A percentile compares a stretch with the other conserved stretches of the same genome.
Conservation (phyloP, 2,797 vertebrate species). For the Gobionotothen gibberifrons region DNA sequence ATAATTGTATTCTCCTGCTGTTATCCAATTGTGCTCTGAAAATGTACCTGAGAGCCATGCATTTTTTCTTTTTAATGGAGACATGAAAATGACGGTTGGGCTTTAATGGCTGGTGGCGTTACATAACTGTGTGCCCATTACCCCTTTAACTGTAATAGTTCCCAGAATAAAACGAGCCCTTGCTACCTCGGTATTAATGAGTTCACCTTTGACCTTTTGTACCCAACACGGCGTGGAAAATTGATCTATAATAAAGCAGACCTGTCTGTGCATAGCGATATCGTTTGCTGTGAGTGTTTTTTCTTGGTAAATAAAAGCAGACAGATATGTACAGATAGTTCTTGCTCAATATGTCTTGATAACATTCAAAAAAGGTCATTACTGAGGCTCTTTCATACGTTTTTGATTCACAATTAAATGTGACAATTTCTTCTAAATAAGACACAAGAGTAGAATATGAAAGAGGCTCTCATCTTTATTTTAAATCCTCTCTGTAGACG, state of each 20-base stretch:
- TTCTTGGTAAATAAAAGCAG: background rate
- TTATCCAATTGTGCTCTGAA: constrained; percentile 16
- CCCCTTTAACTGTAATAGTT: constrained; percentile 53
- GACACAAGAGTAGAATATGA: background rate
- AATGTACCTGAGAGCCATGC: background rate
- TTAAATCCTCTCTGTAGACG: background rate
- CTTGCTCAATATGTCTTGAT: constrained; percentile 11
- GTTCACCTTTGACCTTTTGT: constrained; percentile 46
- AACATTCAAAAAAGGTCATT: constrained; percentile 2
- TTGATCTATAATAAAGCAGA: constrained; percentile 18
- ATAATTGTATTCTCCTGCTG: constrained; percentile 25
- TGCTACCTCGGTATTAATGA: constrained; percentile 45
- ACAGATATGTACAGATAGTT: background rate
- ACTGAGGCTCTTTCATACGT: constrained; percentile 18
- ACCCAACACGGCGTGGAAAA: constrained; percentile 14
- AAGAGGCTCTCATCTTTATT: constrained; percentile 23
- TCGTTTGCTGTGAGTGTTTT: constrained; percentile 6
- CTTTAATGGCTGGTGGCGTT: constrained; percentile 58
- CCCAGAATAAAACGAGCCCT: constrained; percentile 59
- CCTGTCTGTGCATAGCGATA: background rate
- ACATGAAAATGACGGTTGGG: constrained; percentile 53
- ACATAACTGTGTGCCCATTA: constrained; percentile 60
- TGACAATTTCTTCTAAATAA: constrained; percentile 15
- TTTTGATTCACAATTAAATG: constrained; percentile 5
- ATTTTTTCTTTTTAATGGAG: constrained; percentile 19